A percentile compares a stretch with the other conserved stretches of the same genome.
Conservation (phyloP, 2,888 invertebrate genomes). For the Gibbula magus region DNA sequence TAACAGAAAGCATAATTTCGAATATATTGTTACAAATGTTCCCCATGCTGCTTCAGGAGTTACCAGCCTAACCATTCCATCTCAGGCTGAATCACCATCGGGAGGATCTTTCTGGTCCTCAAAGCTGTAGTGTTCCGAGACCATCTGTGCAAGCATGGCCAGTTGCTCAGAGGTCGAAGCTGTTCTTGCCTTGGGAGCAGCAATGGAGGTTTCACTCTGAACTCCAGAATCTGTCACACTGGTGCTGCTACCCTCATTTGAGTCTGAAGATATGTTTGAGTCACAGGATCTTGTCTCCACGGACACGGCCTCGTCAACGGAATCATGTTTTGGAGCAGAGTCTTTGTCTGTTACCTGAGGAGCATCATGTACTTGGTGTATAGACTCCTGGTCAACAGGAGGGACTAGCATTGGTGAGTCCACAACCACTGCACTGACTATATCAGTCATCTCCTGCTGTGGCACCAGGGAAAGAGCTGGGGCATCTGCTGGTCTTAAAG, state of each 20-base stretch:
- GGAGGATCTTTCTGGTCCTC: slow-evolving; percentile 33
- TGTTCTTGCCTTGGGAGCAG: slow-evolving; percentile 16
- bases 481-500: slow-evolving; percentile 62
- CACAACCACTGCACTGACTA: slow-evolving; percentile 29
- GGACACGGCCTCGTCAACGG: slow-evolving; percentile 25
- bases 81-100: slow-evolving; percentile 14
- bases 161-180: slow-evolving; percentile 61
- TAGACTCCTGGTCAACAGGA: slow-evolving; percentile 51
- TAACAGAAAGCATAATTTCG: too few species aligned
- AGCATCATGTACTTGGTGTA: slow-evolving; percentile 27
- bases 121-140: slow-evolving; percentile 66
- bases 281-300: slow-evolving; percentile 29
- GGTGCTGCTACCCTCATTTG: neutral
- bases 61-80: neutral
- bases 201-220: neutral
- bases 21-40: too few species aligned
- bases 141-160: slow-evolving; percentile 67
- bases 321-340: slow-evolving; percentile 21
- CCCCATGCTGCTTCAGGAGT: too few species aligned
- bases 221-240: neutral
- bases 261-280: slow-evolving; percentile 20
- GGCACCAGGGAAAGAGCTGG: slow-evolving; percentile 63
- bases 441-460: slow-evolving; percentile 38
- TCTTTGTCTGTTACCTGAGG: slow-evolving; percentile 25
- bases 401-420: slow-evolving; percentile 61